phyloP scores from a whole-genome alignment of 1,140 invertebrate genomes.

The Venustaconcha ellipsiformis region DNA sequence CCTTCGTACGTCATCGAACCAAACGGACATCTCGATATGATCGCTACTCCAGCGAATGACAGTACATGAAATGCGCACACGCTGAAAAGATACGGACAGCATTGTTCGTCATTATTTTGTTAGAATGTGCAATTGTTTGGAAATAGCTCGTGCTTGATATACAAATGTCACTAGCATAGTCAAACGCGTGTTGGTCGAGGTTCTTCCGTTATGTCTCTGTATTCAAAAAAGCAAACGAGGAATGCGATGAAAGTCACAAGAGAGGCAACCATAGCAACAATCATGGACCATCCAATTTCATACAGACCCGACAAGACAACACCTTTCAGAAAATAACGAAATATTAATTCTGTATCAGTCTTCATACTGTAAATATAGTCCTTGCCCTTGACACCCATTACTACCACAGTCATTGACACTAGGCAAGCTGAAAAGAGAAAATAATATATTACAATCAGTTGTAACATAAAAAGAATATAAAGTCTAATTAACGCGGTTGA shows the following conservation, averaged over 20 bases:
- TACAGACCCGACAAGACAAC: constrained; percentile 23
- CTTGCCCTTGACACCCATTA: constrained; percentile 29
- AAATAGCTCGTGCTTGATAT: no score
- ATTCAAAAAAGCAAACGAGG: constrained; percentile 22
- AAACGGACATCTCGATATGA: no score
- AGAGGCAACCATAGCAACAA: constrained; percentile 27
- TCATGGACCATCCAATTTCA: constrained; percentile 26
- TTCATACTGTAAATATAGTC: constrained; percentile 26
- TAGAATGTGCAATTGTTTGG: no score
- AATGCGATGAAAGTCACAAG: constrained; percentile 25
- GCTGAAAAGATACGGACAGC: no score
- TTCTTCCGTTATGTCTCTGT: constrained; percentile 27
- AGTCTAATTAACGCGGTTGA: no score
- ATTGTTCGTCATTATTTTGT: no score
- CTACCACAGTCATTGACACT: constrained; percentile 30
- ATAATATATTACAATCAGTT: not conserved
- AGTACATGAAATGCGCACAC: no score
- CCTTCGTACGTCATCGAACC: no score
- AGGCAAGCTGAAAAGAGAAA: constrained; percentile 24
- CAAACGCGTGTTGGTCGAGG: constrained; percentile 14
- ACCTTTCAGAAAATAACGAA: constrained; percentile 8
- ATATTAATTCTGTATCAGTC: constrained; percentile 14
- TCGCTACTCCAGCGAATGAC: no score
- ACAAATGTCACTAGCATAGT: no score
- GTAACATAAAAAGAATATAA: no score